Percentiles rank a stretch among this genome's conserved stretches.
phyloP scores from a whole-genome alignment of 2,888 invertebrate genomes.

The Sarcophaga caerulescens region DNA sequence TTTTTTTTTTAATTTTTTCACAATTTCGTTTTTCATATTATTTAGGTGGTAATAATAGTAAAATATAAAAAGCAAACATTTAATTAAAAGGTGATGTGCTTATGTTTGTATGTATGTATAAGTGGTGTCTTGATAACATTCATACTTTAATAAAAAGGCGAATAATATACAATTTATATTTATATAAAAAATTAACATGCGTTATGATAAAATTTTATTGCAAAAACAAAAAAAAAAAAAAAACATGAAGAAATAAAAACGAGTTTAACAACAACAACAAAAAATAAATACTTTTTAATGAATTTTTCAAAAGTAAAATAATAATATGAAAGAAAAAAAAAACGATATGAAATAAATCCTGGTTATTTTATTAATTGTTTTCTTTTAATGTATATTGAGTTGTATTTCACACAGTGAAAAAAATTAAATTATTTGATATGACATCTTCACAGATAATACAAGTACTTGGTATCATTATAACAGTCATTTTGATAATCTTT shows the following conservation, averaged over 20 bases:
- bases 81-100: slow-evolving; percentile 23
- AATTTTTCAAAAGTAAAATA: not conserved
- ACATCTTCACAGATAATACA: slow-evolving; percentile 43
- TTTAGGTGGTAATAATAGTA: not conserved
- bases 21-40: not conserved
- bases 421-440: slow-evolving; percentile 36
- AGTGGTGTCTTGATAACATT: slow-evolving; percentile 35
- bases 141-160: slow-evolving; percentile 36
- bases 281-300: not conserved
- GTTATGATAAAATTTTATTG: slow-evolving; percentile 35
- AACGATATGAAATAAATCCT: not conserved
- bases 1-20: not conserved
- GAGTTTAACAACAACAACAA: not conserved
- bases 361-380: slow-evolving; percentile 1
- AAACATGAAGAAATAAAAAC: not conserved
- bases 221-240: slow-evolving; percentile 29
- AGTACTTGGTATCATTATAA: slow-evolving; percentile 49
- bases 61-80: slow-evolving; percentile 8
- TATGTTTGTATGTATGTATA: slow-evolving; percentile 12
- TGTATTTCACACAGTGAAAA: slow-evolving; percentile 64
- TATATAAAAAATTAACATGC: slow-evolving; percentile 57
- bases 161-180: slow-evolving; percentile 44
- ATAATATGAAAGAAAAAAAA: not conserved
- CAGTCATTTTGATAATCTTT: slow-evolving; percentile 33
- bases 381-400: slow-evolving; percentile 36